Percentiles rank a stretch among this genome's conserved stretches.
These are phyloP conservation scores for Siniperca undulata DNA, from an alignment of 2,797 vertebrate genomes.

Conservation along the genomic window DNA sequence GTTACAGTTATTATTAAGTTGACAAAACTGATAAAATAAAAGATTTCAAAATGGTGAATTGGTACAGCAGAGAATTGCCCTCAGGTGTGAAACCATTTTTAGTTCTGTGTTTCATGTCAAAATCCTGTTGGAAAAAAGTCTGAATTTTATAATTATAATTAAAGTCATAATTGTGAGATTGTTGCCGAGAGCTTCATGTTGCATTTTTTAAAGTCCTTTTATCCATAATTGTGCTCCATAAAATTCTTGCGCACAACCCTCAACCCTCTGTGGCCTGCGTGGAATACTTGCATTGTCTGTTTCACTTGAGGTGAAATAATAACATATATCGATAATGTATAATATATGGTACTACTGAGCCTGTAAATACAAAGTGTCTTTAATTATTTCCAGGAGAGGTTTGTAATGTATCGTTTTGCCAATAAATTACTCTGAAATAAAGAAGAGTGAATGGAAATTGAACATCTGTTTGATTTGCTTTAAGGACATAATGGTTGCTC, in stretches of 20 bases:
- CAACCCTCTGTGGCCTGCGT: background rate
- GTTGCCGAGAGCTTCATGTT: background rate
- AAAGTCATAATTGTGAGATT: constrained; percentile 6
- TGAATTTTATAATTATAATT: background rate
- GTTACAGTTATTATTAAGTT: background rate
- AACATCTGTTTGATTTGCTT: constrained; percentile 18
- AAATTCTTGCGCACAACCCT: background rate
- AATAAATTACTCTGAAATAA: constrained; percentile 17
- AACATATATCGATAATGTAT: constrained; percentile 1
- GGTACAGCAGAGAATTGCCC: background rate
- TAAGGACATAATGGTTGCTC: no score
- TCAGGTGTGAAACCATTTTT: background rate
- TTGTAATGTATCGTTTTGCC: constrained; percentile 27
- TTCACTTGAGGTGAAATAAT: constrained; percentile 10
- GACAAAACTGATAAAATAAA: background rate
- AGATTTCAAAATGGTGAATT: background rate
- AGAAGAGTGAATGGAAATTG: background rate
- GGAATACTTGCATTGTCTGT: background rate
- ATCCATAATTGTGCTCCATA: background rate
- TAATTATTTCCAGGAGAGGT: constrained; percentile 19
- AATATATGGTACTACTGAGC: background rate
- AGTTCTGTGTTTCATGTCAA: background rate
- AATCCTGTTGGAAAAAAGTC: background rate
- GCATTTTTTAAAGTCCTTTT: background rate
- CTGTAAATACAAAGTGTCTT: constrained; percentile 38